Evolutionary conservation across 2,113 vertebrate genomes (phyloP), one percentile per base, ranked within the genome.

Genomic region (Etia nguti): DNA sequence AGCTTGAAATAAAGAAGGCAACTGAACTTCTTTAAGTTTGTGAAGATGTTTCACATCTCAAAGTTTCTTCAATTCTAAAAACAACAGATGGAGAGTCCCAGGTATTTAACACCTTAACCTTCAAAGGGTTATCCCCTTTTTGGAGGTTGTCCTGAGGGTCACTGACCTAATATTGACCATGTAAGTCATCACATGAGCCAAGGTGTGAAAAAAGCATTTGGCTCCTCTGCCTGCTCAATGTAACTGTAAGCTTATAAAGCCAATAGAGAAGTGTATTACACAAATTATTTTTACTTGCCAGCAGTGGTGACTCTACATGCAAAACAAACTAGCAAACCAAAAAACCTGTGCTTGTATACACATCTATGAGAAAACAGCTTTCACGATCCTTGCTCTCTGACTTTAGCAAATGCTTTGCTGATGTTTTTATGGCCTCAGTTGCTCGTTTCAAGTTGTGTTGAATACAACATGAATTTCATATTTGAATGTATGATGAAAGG

Each of bases 181-280:
- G 13, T 29, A 57, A 16, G 24, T 57, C 56, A 57, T 57, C 56
- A 9, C 13, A 31, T 18, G 57, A 31, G 26, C 3, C 57, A 18
- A 59, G 57, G 9, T 59, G 57, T 59, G 15, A 41, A 59, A 59
- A 59, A 59, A 31, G 15, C n/a, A n/a, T n/a, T n/a, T 62, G 31
- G 1, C 31, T 62, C 18, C 5, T 12, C 31, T 62, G 18, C 31
- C 1, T 62, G 0, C 9, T 48, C 2, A 48, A 48, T 15, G 1
- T 36, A 62, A 36, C 18, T 11, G 13, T 10, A 36, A 11, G 31
- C 11, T 22, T 22, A 38, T 65, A 36, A 38, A 38, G 34, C 31
- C 2, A 13, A 65, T 8, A 68, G 62, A 38, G 4, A 62, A 62
- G 26, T 31, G 26, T 31, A 31, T 60, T 60, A 31, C 24, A 18